Evolutionary conservation across 23 tunicate genomes (phyloP).

Genomic region (Halocynthia aurantium): DNA sequence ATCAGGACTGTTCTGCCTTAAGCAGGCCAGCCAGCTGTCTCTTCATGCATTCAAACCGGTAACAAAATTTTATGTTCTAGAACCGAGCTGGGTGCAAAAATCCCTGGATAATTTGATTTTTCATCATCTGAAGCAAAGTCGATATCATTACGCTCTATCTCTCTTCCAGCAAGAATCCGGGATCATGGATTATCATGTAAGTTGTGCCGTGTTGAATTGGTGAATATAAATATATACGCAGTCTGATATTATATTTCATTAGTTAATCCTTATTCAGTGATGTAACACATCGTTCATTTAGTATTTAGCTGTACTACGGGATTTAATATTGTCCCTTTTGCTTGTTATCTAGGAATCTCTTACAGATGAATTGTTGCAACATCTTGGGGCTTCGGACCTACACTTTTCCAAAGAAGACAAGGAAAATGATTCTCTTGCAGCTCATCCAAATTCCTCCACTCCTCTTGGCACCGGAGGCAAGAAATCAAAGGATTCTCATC

Average conservation of each 20-base stretch:
- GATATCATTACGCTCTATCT: conserved; percentile 70
- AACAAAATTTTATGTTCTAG: conserved; percentile 8
- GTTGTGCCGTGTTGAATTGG: background rate
- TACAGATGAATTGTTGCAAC: conserved; percentile 45
- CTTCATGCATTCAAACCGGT: background rate
- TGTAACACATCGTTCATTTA: too few relatives aligned
- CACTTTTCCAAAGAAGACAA: background rate
- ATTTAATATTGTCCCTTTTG: too few relatives aligned
- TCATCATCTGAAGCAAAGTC: conserved; percentile 70
- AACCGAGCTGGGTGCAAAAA: conserved; percentile 62
- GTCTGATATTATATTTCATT: too few relatives aligned
- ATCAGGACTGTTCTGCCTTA: too few relatives aligned
- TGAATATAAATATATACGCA: background rate
- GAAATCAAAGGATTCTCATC: too few relatives aligned
- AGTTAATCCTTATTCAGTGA: too few relatives aligned
- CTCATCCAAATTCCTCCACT: conserved; percentile 14
- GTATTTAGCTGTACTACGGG: too few relatives aligned
- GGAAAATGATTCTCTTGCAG: conserved; percentile 20
- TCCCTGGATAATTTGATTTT: conserved; percentile 77
- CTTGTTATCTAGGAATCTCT: conserved; percentile 27
- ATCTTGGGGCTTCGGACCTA: conserved; percentile 47
- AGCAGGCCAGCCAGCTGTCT: too few relatives aligned
- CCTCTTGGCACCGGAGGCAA: background rate
- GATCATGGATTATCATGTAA: conserved; percentile 30
- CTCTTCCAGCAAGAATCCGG: conserved; percentile 84